phyloP scores from a whole-genome alignment of 2,113 vertebrate species.

The Diglossa brunneiventris region DNA sequence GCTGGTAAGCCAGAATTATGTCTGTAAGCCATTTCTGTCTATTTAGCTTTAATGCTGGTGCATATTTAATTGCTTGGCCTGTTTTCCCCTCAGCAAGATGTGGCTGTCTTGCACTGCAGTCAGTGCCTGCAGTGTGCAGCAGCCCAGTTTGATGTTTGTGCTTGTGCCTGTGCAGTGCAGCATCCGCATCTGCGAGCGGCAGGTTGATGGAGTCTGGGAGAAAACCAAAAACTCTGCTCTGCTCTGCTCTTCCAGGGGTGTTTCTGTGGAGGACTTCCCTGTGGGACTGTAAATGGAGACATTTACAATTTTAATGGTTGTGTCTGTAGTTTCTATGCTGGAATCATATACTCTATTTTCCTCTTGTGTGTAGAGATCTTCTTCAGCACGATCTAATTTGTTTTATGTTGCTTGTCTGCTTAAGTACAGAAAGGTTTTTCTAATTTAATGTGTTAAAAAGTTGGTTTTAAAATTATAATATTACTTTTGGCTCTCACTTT shows the following conservation, averaged over 20 bases:
- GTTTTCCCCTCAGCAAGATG: conserved; percentile 48
- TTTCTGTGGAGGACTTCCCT: neutral
- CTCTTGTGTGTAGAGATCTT: neutral
- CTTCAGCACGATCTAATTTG: neutral
- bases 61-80: conserved; percentile 65
- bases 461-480: neutral
- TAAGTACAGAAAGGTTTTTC: neutral
- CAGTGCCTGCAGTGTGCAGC: neutral
- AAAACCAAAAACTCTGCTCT: neutral
- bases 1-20: conserved; percentile 23
- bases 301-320: neutral
- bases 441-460: neutral
- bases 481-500: neutral
- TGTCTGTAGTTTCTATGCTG: neutral
- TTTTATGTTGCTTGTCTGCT: neutral
- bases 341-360: neutral
- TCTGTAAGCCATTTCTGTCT: conserved; percentile 50
- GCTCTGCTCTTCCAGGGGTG: neutral
- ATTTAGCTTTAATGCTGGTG: conserved; percentile 51
- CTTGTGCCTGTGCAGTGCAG: neutral
- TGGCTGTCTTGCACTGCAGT: conserved; percentile 33
- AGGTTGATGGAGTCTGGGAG: neutral
- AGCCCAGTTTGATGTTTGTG: neutral
- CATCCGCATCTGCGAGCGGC: neutral
- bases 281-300: neutral